Evolutionary conservation across 2,113 vertebrate species (phyloP).

Genomic region (Eptesicus fuscus): DNA sequence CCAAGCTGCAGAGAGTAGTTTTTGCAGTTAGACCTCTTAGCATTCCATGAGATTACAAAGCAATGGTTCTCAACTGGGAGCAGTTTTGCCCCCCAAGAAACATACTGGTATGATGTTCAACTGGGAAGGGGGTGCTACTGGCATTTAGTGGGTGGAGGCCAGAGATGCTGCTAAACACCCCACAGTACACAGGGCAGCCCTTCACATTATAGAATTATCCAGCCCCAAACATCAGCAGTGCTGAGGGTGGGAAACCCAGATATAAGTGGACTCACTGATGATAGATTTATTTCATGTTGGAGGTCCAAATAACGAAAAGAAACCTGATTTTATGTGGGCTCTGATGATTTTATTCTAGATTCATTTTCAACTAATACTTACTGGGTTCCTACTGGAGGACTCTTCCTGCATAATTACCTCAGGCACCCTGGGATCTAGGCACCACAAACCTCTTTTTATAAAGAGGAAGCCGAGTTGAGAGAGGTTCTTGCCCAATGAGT

Average conservation of each 20-base stretch:
- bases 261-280: background rate
- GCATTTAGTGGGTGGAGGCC: background rate
- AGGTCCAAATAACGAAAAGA: background rate
- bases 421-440: background rate
- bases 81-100: background rate
- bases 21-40: background rate
- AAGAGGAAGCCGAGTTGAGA: background rate
- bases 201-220: background rate
- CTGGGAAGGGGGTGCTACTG: background rate
- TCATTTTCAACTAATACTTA: background rate
- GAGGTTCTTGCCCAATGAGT: accelerated
- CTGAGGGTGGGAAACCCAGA: background rate
- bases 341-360: background rate
- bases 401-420: background rate
- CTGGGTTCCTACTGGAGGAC: background rate
- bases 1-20: background rate
- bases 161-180: background rate
- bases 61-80: background rate
- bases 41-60: background rate
- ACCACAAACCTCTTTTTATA: background rate
- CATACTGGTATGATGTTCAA: background rate
- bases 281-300: background rate
- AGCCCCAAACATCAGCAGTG: background rate
- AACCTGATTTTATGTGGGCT: background rate
- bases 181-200: accelerated